Evolutionary conservation across 2,113 vertebrate genomes (phyloP).

Genomic region (Syngnathus scovelli): DNA sequence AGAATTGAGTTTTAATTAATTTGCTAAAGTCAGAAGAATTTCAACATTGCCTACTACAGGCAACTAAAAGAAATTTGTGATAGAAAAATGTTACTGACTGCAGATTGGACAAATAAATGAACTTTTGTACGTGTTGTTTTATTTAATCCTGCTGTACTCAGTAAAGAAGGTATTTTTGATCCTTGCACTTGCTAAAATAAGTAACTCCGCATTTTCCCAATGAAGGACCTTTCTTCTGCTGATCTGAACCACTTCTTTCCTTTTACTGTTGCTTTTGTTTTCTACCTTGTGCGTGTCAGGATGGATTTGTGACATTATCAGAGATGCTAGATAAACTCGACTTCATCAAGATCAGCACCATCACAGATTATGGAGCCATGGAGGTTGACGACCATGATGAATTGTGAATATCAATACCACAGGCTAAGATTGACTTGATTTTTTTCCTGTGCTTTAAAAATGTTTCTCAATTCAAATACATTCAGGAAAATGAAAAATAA

Average conservation of each 20-base stretch:
- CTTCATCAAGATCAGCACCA: slow-evolving; percentile 61
- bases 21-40: too few relatives aligned
- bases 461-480: neutral
- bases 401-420: slow-evolving; percentile 39
- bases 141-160: neutral
- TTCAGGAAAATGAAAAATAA: neutral
- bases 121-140: neutral
- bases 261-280: neutral
- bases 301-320: slow-evolving; percentile 56
- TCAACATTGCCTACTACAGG: too few relatives aligned
- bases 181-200: too few relatives aligned
- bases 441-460: neutral
- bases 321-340: slow-evolving; percentile 66
- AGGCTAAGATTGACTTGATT: neutral
- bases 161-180: too few relatives aligned
- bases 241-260: too few relatives aligned
- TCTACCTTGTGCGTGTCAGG: slow-evolving; percentile 53
- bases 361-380: slow-evolving; percentile 72
- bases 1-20: neutral
- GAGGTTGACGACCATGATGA: slow-evolving; percentile 59
- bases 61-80: neutral
- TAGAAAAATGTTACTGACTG: neutral
- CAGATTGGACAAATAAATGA: neutral
- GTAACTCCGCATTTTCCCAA: too few relatives aligned
- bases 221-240: too few relatives aligned